A percentile compares a stretch with the other conserved stretches of the same genome.
Evolutionary conservation across 2,797 vertebrate species (phyloP).

Genomic region (Morelia viridis): DNA sequence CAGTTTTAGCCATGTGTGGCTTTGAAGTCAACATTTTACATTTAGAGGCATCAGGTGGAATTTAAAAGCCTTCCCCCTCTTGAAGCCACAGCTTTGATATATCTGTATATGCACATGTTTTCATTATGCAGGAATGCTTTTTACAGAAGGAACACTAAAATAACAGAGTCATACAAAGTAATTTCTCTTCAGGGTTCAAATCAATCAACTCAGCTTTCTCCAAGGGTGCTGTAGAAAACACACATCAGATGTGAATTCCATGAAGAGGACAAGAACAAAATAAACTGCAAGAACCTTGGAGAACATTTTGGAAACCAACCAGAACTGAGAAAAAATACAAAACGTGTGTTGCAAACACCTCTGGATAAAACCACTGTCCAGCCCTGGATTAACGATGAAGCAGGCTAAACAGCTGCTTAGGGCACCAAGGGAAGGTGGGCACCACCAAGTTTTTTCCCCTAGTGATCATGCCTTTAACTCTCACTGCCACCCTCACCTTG

Average conservation of each 20-base stretch:
- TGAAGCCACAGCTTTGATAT: not conserved
- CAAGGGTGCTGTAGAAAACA: too few relatives aligned
- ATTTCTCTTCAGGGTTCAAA: not conserved
- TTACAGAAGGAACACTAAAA: not conserved
- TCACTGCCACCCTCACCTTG: too few relatives aligned
- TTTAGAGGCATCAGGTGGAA: constrained; percentile 26
- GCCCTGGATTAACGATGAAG: too few relatives aligned
- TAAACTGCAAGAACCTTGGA: not conserved
- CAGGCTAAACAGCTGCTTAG: too few relatives aligned
- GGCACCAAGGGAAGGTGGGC: too few relatives aligned
- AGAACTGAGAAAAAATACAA: not conserved
- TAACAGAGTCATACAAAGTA: not conserved
- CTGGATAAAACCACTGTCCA: too few relatives aligned
- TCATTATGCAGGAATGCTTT: not conserved
- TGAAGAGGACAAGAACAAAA: not conserved
- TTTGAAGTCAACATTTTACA: constrained; percentile 53
- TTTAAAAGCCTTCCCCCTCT: not conserved
- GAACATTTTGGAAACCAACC: not conserved
- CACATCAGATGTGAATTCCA: not conserved
- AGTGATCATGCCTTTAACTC: too few relatives aligned
- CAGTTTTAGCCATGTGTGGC: constrained; percentile 12
- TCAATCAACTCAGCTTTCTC: not conserved
- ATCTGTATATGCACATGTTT: not conserved
- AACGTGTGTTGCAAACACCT: not conserved
- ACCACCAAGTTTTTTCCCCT: too few relatives aligned